Percentiles rank a stretch among this genome's conserved stretches.
These are phyloP conservation scores for Phylloscopus trochiloides DNA, from an alignment of 2,113 vertebrate species.

Conservation along the genomic window DNA sequence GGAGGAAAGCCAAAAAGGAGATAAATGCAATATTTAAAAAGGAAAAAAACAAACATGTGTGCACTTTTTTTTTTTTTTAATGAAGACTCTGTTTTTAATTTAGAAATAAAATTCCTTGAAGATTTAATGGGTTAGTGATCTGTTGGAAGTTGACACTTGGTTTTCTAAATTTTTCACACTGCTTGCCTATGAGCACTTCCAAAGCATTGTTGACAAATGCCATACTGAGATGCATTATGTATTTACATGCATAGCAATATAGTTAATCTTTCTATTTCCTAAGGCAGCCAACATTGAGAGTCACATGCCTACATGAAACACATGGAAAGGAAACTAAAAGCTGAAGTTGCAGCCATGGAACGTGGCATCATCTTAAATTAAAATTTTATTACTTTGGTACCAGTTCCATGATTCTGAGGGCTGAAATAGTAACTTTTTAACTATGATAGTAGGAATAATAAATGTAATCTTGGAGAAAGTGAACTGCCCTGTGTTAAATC, in stretches of 20 bases:
- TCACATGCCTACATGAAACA: background rate
- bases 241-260: background rate
- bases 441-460: background rate
- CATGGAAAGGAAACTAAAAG: background rate
- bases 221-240: background rate
- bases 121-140: background rate
- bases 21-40: background rate
- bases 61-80: background rate
- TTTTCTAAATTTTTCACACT: background rate
- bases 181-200: background rate
- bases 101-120: background rate
- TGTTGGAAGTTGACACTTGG: background rate
- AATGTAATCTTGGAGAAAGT: background rate
- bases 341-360: background rate
- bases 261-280: background rate
- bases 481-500: background rate
- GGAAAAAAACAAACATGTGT: background rate
- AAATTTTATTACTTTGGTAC: background rate
- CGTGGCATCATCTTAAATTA: background rate
- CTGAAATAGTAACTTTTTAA: background rate
- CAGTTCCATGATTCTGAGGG: background rate
- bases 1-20: accelerated
- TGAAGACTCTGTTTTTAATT: background rate
- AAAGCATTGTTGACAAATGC: background rate
- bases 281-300: background rate